Conservation (phyloP, 2,797 vertebrate species). For the Gadopsis marmoratus region DNA sequence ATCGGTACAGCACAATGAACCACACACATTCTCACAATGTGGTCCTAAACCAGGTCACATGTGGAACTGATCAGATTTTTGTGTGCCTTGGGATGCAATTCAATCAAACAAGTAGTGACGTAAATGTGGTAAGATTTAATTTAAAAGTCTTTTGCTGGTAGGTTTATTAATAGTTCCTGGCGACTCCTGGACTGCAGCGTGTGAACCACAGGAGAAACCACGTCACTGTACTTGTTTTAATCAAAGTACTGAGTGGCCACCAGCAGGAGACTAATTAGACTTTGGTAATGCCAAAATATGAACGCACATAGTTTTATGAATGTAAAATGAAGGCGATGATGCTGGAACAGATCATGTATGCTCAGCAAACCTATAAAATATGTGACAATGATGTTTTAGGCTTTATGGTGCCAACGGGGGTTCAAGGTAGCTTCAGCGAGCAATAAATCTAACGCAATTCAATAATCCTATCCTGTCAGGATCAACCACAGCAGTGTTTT, state of each 20-base stretch:
- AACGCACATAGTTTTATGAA: slow-evolving; percentile 14
- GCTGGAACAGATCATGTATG: not conserved
- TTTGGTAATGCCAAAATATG: not conserved
- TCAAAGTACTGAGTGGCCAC: slow-evolving; percentile 4
- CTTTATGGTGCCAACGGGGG: not conserved
- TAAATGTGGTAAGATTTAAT: slow-evolving; percentile 33
- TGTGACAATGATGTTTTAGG: not conserved
- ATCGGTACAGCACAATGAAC: slow-evolving; percentile 12
- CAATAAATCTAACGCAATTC: slow-evolving; percentile 15
- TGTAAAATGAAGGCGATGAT: slow-evolving; percentile 5
- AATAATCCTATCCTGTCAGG: not conserved
- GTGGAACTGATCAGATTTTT: slow-evolving; percentile 25
- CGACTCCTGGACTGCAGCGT: not conserved
- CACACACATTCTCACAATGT: not conserved
- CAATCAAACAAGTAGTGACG: slow-evolving; percentile 9
- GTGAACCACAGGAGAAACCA: slow-evolving; percentile 21
- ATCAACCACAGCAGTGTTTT: not conserved
- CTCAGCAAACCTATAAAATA: slow-evolving; percentile 33
- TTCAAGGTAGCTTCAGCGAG: not conserved
- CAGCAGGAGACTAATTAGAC: slow-evolving; percentile 12
- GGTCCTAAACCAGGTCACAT: slow-evolving; percentile 3
- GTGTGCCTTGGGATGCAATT: slow-evolving; percentile 15
- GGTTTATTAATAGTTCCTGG: slow-evolving; percentile 1
- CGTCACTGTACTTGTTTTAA: not conserved
- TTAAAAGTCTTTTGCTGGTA: slow-evolving; percentile 1